A percentile compares a stretch with the other conserved stretches of the same genome.
Evolutionary conservation across 2,113 vertebrate genomes (phyloP).

Genomic region (Marcusenius ussheri): DNA sequence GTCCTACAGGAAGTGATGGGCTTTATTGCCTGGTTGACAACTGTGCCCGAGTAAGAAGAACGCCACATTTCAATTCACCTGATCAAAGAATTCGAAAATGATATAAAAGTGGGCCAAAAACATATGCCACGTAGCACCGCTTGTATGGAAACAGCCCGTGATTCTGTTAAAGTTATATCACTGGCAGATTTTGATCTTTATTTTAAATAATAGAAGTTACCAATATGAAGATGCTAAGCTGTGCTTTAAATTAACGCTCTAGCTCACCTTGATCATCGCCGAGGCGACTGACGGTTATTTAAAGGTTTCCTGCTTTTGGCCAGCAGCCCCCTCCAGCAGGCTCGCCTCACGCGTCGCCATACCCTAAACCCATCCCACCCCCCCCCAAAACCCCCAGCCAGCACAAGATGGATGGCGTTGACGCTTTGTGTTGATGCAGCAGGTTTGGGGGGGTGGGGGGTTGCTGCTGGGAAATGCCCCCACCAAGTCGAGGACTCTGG

Average conservation of each 20-base stretch:
- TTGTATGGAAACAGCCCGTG: too few relatives aligned
- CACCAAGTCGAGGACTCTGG: neutral
- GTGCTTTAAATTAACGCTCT: neutral
- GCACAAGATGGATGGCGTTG: neutral
- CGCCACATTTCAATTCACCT: neutral
- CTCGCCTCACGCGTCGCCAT: neutral
- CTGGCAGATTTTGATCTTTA: neutral
- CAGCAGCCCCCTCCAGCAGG: neutral
- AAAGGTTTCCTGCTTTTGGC: neutral
- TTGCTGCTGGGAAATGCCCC: neutral
- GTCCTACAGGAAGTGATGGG: slow-evolving; percentile 4
- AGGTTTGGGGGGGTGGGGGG: neutral
- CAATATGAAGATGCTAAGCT: neutral
- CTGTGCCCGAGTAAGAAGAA: neutral
- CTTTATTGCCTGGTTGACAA: neutral
- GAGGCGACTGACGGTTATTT: neutral
- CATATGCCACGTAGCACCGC: neutral
- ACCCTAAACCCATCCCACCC: neutral
- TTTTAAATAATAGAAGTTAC: neutral
- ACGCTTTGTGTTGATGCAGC: neutral
- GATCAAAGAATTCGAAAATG: neutral
- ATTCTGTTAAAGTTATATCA: neutral
- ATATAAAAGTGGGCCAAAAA: neutral
- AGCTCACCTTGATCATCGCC: neutral
- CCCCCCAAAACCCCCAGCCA: neutral